These are phyloP conservation scores for Nixonia krombeini DNA, from an alignment of 1,140 invertebrate species.

Conservation along the genomic window DNA sequence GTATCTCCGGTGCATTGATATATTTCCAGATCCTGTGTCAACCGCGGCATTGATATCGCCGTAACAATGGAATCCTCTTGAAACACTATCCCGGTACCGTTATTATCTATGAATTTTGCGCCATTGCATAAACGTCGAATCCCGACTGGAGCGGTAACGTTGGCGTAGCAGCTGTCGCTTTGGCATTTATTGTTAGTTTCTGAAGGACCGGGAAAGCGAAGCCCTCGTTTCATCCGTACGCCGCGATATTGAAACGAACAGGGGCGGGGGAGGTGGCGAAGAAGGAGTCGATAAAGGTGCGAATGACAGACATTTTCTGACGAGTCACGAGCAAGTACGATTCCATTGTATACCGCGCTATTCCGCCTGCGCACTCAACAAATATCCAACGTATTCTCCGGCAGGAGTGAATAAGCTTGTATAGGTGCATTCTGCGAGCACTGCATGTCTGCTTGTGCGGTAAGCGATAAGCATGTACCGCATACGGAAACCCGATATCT, in stretches of 20 bases:
- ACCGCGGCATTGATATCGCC: no score
- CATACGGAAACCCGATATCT: slow-evolving; percentile 21
- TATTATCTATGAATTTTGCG: not conserved
- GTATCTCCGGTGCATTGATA: no score
- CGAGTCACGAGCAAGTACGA: not conserved
- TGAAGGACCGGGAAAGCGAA: not conserved
- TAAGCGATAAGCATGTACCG: slow-evolving; percentile 11
- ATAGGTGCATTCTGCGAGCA: no score
- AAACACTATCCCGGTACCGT: no score
- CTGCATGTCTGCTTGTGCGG: no score
- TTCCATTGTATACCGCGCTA: not conserved
- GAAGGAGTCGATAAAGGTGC: slow-evolving; percentile 1
- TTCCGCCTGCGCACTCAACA: not conserved
- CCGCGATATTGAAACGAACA: not conserved
- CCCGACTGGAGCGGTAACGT: not conserved
- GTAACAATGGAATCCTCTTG: no score
- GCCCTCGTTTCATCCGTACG: not conserved
- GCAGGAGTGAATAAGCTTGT: no score
- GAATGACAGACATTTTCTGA: not conserved
- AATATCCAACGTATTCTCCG: not conserved
- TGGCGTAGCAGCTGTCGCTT: not conserved
- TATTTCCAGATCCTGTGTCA: no score
- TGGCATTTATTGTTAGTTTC: not conserved
- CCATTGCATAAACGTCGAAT: not conserved
- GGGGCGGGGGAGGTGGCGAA: not conserved